Evolutionary conservation across 2,888 invertebrate genomes (phyloP), one percentile per base, ranked within the genome.

Genomic region (Allygus modestus): DNA sequence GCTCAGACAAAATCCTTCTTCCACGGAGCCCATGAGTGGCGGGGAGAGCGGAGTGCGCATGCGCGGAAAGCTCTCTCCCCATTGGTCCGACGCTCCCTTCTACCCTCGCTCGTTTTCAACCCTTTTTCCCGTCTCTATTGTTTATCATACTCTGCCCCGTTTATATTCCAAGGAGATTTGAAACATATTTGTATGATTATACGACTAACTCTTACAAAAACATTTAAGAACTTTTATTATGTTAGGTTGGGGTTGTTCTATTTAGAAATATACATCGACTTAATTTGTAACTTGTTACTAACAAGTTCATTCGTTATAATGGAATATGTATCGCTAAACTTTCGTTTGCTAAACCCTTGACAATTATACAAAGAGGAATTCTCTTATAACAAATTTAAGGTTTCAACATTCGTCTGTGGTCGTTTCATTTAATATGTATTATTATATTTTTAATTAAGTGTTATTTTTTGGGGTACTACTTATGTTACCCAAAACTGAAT

Each of bases 131-230:
- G 23, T 79, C 58, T 58, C 79, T 54, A 58, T 79, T 79, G 79
- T 79, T 79, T 79, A 79, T 79, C 79, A 58, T 79, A 58, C 58
- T 79, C 79, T 58, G 37, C n/a, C 58, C 79, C 33, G 79, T 79
- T 79, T 79, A 79, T 79, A 37, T 79, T 79, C 79, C 58, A 58
- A 79, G 79, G 79, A 79, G 79, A 79, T 79, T 79, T 37, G 79
- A 79, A 79, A 79, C 79, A 79, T 79, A 79, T 79, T 79, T 58
- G 79, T 37, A 79, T 79, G 79, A 79, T 79, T 79, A 77, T 77
- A 58, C 79, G 33, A 58, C 79, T 79, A 79, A 79, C 58, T 79
- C 79, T 58, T 58, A 79, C 58, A 79, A 79, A 79, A 79, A 54
- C 54, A 58, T 65, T 77, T 58, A 79, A 79, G 20, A 79, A 79